phyloP scores from a whole-genome alignment of 2,797 vertebrate species.

The Gorsachius magnificus region DNA sequence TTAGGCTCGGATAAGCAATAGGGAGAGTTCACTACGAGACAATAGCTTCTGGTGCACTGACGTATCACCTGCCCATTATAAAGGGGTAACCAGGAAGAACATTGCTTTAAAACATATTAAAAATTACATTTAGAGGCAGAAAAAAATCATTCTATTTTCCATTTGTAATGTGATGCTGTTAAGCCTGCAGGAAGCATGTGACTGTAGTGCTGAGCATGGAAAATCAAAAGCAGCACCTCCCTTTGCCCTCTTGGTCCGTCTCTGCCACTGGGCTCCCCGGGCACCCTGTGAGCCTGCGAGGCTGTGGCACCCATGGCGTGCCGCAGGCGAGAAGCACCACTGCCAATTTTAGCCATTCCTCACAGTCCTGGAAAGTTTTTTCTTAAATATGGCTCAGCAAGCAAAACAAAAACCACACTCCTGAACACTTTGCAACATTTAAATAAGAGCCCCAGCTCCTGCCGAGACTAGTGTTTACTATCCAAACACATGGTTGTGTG shows the following conservation, averaged over 20 bases:
- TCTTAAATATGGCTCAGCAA: background rate
- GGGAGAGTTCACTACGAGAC: conserved; percentile 8
- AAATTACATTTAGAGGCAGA: background rate
- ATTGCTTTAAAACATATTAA: background rate
- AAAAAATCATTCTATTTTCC: background rate
- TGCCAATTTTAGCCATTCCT: background rate
- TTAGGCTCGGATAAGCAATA: background rate
- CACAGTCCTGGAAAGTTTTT: background rate
- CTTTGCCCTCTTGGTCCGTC: background rate
- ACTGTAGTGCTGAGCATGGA: background rate
- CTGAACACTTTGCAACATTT: background rate
- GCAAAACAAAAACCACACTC: background rate
- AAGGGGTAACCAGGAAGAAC: background rate
- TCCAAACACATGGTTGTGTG: background rate
- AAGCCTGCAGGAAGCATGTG: background rate
- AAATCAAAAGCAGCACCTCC: background rate
- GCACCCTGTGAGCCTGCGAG: background rate
- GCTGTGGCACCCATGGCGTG: rapidly evolving
- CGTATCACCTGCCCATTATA: background rate
- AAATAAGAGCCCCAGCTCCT: background rate
- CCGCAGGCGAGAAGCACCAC: background rate
- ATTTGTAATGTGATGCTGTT: background rate
- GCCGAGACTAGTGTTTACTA: background rate
- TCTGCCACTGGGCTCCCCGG: background rate
- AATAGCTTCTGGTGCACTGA: background rate